Percentiles rank a stretch among this genome's conserved stretches.
These are phyloP conservation scores for Heteromurus nitidus DNA, from an alignment of 2,888 invertebrate genomes.

Conservation along the genomic window DNA sequence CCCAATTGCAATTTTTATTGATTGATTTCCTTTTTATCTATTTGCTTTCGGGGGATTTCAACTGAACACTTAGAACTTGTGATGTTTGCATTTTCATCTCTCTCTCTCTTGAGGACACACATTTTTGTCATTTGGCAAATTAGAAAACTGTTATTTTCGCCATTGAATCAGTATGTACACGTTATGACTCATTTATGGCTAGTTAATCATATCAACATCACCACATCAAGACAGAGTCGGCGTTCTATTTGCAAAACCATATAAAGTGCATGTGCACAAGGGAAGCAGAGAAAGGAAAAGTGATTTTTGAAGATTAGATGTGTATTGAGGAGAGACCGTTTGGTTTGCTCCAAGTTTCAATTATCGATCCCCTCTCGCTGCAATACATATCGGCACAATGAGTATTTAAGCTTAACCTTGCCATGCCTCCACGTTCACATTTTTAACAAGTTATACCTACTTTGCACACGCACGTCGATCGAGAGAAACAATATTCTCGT, in stretches of 20 bases:
- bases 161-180: too few relatives aligned
- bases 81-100: background rate
- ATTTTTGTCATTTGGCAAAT: background rate
- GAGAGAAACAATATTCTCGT: background rate
- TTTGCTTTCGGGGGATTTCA: background rate
- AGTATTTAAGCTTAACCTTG: background rate
- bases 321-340: too few relatives aligned
- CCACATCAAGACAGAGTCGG: too few relatives aligned
- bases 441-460: background rate
- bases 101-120: background rate
- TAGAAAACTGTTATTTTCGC: background rate
- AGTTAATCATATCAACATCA: too few relatives aligned
- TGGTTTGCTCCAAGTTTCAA: too few relatives aligned
- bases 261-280: too few relatives aligned
- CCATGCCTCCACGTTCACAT: background rate
- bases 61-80: background rate
- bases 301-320: too few relatives aligned
- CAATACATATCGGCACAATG: too few relatives aligned
- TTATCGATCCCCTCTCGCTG: too few relatives aligned
- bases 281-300: too few relatives aligned
- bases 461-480: background rate
- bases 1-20: background rate
- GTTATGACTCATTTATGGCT: too few relatives aligned
- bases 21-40: background rate
- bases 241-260: too few relatives aligned